A percentile compares a stretch with the other conserved stretches of the same genome.
Conservation (phyloP, 2,113 vertebrate genomes). For the Prunella fulvescens region DNA sequence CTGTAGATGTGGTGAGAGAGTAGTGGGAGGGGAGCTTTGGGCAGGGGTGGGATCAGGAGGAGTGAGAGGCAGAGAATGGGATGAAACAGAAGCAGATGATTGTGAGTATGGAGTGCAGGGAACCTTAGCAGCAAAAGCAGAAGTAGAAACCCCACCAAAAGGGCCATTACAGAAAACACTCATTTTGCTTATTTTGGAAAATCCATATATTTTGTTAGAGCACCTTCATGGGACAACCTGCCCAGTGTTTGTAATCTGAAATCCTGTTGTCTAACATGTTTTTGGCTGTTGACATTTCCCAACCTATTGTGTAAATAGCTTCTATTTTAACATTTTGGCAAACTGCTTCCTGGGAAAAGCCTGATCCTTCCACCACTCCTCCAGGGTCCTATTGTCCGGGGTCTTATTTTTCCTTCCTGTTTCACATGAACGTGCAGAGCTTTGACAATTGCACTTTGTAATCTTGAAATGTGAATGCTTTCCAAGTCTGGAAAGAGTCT, state of each 20-base stretch:
- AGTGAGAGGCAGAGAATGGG: neutral
- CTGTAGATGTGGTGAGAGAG: neutral
- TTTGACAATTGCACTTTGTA: constrained; percentile 42
- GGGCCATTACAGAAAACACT: neutral
- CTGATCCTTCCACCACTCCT: neutral
- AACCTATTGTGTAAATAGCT: constrained; percentile 6
- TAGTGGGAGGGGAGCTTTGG: neutral
- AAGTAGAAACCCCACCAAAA: neutral
- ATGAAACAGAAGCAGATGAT: neutral
- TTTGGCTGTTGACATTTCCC: neutral
- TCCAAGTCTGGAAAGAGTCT: constrained; percentile 26
- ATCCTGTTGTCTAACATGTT: neutral
- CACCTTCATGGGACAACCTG: neutral
- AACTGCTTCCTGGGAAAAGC: neutral
- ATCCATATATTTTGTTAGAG: neutral
- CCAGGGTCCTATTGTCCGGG: constrained; percentile 17
- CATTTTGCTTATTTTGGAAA: neutral
- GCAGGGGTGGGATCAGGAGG: neutral
- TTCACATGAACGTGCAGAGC: neutral
- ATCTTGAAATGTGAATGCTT: constrained; percentile 15
- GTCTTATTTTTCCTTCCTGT: constrained; percentile 52
- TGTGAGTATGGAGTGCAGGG: neutral
- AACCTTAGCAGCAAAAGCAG: neutral
- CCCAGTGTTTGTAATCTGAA: neutral
- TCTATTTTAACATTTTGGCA: constrained; percentile 38